phyloP scores from a whole-genome alignment of 2,888 invertebrate genomes.

The Ophonus ardosiacus region DNA sequence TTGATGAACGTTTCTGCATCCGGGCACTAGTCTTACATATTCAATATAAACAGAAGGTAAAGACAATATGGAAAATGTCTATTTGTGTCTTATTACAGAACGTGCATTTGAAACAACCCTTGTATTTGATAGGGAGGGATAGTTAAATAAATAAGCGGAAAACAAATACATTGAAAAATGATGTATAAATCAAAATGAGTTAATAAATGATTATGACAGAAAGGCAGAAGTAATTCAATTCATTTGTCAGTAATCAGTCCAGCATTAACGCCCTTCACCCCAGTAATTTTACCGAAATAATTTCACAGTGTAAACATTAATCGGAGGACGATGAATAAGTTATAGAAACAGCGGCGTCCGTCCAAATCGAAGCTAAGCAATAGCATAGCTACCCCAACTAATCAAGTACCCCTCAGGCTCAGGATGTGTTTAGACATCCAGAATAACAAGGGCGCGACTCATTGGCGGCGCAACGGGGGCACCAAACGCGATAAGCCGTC shows the following conservation, averaged over 20 bases:
- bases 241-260: constrained; percentile 45
- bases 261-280: constrained; percentile 35
- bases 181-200: constrained; percentile 1
- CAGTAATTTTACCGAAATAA: constrained; percentile 42
- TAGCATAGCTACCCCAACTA: constrained; percentile 55
- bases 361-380: constrained; percentile 26
- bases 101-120: not conserved
- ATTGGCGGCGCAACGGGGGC: constrained; percentile 26
- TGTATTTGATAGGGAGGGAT: not conserved
- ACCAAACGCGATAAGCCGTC: constrained; percentile 38
- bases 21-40: no score
- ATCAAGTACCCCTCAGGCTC: constrained; percentile 48
- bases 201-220: constrained; percentile 17
- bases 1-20: no score
- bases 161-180: not conserved
- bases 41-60: no score
- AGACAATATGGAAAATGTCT: no score
- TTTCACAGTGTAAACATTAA: constrained; percentile 51
- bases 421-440: constrained; percentile 57
- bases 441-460: constrained; percentile 52
- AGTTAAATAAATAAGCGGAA: not conserved
- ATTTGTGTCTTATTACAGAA: no score
- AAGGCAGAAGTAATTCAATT: constrained; percentile 9
- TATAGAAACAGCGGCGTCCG: constrained; percentile 46
- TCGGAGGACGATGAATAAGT: constrained; percentile 57